A percentile compares a stretch with the other conserved stretches of the same genome.
Evolutionary conservation across 2,113 vertebrate species (phyloP).

Genomic region (Neofelis nebulosa): DNA sequence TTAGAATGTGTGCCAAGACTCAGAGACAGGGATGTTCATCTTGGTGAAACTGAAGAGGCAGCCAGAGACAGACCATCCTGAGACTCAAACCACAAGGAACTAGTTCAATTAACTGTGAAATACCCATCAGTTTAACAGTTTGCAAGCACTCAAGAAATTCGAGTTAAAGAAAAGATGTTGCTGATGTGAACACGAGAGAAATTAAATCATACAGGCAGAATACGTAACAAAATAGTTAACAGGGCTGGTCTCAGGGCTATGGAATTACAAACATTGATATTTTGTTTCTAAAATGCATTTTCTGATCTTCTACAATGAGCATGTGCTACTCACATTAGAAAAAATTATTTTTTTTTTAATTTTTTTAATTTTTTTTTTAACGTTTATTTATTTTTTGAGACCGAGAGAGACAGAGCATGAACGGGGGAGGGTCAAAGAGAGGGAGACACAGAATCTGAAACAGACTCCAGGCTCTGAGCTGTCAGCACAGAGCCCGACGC

Average conservation of each 20-base stretch:
- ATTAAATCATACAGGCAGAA: not conserved
- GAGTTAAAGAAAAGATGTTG: not conserved
- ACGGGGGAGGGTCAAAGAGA: too few relatives aligned
- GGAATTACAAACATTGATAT: not conserved
- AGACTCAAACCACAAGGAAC: not conserved
- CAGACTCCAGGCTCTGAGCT: too few relatives aligned
- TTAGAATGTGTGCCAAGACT: not conserved
- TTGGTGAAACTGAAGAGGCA: not conserved
- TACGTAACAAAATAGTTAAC: not conserved
- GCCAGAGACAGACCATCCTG: not conserved
- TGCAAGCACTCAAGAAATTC: slow-evolving; percentile 18
- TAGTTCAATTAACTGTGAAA: not conserved
- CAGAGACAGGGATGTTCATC: not conserved
- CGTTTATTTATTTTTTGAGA: too few relatives aligned
- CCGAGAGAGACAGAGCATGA: too few relatives aligned
- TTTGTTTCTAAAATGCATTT: not conserved
- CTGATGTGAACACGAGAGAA: not conserved
- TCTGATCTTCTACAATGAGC: not conserved
- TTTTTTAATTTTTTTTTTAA: too few relatives aligned
- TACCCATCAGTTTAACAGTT: not conserved
- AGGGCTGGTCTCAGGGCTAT: not conserved
- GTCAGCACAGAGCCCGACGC: too few relatives aligned
- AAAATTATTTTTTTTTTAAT: not conserved
- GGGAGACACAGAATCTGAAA: too few relatives aligned
- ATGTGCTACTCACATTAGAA: not conserved